A percentile compares a stretch with the other conserved stretches of the same genome.
Evolutionary conservation across 1,140 invertebrate genomes (phyloP).

Genomic region (Pteromalus puparum): DNA sequence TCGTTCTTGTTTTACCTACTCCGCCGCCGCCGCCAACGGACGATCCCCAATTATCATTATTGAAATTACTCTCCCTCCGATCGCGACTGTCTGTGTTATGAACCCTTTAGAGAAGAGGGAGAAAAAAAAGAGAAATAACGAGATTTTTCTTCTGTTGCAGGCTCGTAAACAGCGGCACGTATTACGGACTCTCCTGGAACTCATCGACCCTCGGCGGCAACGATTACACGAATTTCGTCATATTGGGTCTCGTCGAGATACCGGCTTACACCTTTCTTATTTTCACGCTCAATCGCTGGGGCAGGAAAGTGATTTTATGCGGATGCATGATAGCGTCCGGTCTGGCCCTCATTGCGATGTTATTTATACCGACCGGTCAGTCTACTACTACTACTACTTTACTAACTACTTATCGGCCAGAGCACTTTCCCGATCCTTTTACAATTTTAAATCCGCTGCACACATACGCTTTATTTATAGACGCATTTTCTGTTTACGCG

Average conservation of each 20-base stretch:
- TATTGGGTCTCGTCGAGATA: conserved; percentile 86
- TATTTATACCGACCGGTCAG: conserved; percentile 78
- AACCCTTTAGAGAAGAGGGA: not conserved
- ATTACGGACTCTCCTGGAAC: conserved; percentile 89
- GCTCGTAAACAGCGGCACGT: conserved; percentile 87
- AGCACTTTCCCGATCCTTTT: conserved; percentile 26
- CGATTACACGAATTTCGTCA: conserved; percentile 85
- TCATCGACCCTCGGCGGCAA: conserved; percentile 84
- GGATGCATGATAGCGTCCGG: conserved; percentile 84
- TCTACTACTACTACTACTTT: conserved; percentile 16
- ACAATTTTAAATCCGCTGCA: not conserved
- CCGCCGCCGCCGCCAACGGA: not conserved
- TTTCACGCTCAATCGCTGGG: conserved; percentile 84
- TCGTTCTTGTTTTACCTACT: conserved; percentile 15
- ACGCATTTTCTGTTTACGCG: conserved; percentile 4
- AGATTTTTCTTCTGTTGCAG: conserved; percentile 69
- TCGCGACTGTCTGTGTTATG: not conserved
- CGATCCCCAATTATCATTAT: conserved; percentile 1
- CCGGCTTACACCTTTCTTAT: conserved; percentile 84
- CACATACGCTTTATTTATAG: conserved; percentile 22
- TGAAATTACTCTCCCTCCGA: not conserved
- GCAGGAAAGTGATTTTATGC: conserved; percentile 82
- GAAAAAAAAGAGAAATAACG: not conserved
- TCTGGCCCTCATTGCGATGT: conserved; percentile 77
- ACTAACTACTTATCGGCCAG: not conserved